phyloP scores from a whole-genome alignment of 2,888 invertebrate species.

The Drosophila phalerata region DNA sequence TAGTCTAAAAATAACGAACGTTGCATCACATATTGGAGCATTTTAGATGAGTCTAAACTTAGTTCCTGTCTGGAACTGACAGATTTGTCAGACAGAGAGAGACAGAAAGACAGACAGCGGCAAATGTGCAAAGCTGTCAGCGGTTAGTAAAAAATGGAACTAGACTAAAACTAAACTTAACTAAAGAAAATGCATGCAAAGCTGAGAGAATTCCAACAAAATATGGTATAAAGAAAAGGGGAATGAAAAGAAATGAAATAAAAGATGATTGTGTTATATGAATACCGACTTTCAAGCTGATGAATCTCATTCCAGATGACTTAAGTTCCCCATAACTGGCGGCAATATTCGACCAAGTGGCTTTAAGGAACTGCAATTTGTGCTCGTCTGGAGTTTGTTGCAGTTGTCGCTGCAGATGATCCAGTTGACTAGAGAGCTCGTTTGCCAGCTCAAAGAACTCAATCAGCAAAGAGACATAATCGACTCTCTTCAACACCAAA shows the following conservation, averaged over 20 bases:
- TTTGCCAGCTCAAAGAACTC: slow-evolving; percentile 90
- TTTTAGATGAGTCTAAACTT: slow-evolving; percentile 32
- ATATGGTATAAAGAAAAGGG: neutral
- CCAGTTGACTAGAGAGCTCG: slow-evolving; percentile 89
- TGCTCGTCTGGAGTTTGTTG: slow-evolving; percentile 87
- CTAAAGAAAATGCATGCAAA: slow-evolving; percentile 44
- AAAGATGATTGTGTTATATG: neutral
- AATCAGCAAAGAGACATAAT: slow-evolving; percentile 89
- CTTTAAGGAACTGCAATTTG: slow-evolving; percentile 85
- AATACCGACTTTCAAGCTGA: slow-evolving; percentile 86
- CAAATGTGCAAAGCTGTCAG: slow-evolving; percentile 66
- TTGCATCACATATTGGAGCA: slow-evolving; percentile 46
- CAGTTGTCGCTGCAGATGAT: slow-evolving; percentile 88
- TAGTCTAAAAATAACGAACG: slow-evolving; percentile 48
- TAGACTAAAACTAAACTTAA: slow-evolving; percentile 14
- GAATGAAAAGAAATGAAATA: neutral
- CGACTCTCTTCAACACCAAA: slow-evolving; percentile 88
- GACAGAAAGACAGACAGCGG: slow-evolving; percentile 50
- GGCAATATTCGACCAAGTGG: slow-evolving; percentile 88
- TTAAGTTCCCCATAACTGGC: slow-evolving; percentile 89
- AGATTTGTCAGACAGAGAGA: slow-evolving; percentile 36
- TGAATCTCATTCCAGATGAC: slow-evolving; percentile 89
- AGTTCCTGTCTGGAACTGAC: slow-evolving; percentile 22
- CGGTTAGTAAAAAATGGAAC: slow-evolving; percentile 45
- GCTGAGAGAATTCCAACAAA: slow-evolving; percentile 66